Conservation (phyloP, 2,113 vertebrate genomes). For the Sinocyclocheilus rhinocerous region DNA sequence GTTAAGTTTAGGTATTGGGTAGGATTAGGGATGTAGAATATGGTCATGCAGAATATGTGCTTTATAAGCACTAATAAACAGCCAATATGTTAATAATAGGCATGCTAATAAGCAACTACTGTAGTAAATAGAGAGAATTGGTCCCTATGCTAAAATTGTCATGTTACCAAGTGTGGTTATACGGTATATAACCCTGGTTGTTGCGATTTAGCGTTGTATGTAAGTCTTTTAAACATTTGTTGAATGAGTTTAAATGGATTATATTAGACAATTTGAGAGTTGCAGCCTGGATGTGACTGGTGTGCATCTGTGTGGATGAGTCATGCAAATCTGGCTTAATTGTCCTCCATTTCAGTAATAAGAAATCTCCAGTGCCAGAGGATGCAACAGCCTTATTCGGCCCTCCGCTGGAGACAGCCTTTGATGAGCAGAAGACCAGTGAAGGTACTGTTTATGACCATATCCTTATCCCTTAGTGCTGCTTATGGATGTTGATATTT, state of each 20-base stretch:
- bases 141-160: too few relatives aligned
- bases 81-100: too few relatives aligned
- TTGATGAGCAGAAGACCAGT: conserved; percentile 84
- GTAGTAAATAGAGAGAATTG: too few relatives aligned
- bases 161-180: neutral
- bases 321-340: conserved; percentile 24
- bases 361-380: conserved; percentile 74
- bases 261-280: neutral
- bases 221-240: neutral
- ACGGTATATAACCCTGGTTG: neutral
- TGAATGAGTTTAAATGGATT: neutral
- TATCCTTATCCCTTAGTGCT: neutral
- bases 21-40: too few relatives aligned
- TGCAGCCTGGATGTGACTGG: neutral
- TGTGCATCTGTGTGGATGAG: conserved; percentile 11
- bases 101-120: too few relatives aligned
- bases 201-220: neutral
- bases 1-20: too few relatives aligned
- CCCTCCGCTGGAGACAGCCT: conserved; percentile 90
- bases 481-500: neutral
- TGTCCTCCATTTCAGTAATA: conserved; percentile 69
- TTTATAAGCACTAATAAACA: too few relatives aligned
- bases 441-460: conserved; percentile 81
- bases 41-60: too few relatives aligned
- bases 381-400: conserved; percentile 87